Conservation (phyloP, 2,888 invertebrate species). For the Drosophila affinis region DNA sequence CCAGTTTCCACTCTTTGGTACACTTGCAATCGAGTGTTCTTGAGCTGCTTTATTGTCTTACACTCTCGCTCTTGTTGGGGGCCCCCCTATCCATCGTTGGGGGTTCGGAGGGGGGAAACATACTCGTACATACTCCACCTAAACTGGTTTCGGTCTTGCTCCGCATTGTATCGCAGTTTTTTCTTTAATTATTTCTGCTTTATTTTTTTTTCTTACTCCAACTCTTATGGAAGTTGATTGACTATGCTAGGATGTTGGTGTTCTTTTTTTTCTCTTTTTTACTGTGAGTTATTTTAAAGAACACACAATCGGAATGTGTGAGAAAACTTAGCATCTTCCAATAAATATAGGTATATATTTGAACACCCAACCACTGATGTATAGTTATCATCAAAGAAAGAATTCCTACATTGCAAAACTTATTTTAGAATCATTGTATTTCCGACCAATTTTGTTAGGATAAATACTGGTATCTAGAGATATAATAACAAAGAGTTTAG, state of each 20-base stretch:
- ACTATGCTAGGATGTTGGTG: slow-evolving; percentile 19
- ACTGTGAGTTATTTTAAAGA: neutral
- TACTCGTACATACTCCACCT: slow-evolving; percentile 26
- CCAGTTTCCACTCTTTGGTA: slow-evolving; percentile 17
- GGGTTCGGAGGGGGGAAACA: neutral
- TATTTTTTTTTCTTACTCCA: slow-evolving; percentile 44
- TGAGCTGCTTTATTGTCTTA: slow-evolving; percentile 55
- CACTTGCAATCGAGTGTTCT: slow-evolving; percentile 60
- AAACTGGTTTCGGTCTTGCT: slow-evolving; percentile 67
- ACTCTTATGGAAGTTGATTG: slow-evolving; percentile 16
- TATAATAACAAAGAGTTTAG: neutral
- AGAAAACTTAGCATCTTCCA: neutral
- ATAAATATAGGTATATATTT: neutral
- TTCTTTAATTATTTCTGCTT: slow-evolving; percentile 58
- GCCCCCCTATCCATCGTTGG: slow-evolving; percentile 12
- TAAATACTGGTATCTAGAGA: neutral
- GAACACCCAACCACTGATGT: neutral
- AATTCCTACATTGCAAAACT: no score
- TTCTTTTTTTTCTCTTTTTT: neutral
- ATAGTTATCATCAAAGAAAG: neutral
- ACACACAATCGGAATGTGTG: neutral
- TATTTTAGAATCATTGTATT: no score
- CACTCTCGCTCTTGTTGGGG: slow-evolving; percentile 69
- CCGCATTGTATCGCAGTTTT: slow-evolving; percentile 49
- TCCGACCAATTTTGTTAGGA: no score